These are phyloP conservation scores for Xylocampa areola DNA, from an alignment of 2,888 invertebrate species.

Conservation along the genomic window DNA sequence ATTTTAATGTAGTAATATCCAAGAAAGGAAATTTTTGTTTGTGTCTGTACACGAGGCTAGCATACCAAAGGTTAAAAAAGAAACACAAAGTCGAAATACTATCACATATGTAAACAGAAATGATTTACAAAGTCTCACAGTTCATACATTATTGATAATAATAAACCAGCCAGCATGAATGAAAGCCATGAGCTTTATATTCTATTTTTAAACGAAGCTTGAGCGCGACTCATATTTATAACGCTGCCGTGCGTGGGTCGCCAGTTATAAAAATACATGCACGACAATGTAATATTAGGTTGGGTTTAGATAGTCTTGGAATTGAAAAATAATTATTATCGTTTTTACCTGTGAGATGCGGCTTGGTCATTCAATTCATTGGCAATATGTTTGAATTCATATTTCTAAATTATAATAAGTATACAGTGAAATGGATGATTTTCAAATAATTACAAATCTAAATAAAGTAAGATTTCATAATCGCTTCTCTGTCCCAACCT, in stretches of 20 bases:
- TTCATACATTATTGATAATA: conserved; percentile 35
- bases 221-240: conserved; percentile 47
- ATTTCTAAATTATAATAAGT: too few species aligned
- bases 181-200: conserved; percentile 40
- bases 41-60: too few species aligned
- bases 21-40: too few species aligned
- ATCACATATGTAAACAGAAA: conserved; percentile 11
- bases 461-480: not conserved
- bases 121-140: conserved; percentile 17
- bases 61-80: conserved; percentile 6
- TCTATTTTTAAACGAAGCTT: conserved; percentile 54
- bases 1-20: too few species aligned
- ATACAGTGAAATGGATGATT: too few species aligned
- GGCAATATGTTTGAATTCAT: too few species aligned
- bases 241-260: conserved; percentile 54
- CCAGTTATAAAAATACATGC: conserved; percentile 49
- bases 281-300: conserved; percentile 44
- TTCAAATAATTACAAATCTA: too few species aligned
- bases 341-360: too few species aligned
- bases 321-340: not conserved
- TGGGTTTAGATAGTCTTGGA: conserved; percentile 12
- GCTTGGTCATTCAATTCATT: too few species aligned
- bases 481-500: conserved; percentile 1
- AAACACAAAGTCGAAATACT: not conserved
- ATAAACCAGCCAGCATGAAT: conserved; percentile 51